Conservation (phyloP, 2,113 vertebrate species). For the Cheirogaleus medius region DNA sequence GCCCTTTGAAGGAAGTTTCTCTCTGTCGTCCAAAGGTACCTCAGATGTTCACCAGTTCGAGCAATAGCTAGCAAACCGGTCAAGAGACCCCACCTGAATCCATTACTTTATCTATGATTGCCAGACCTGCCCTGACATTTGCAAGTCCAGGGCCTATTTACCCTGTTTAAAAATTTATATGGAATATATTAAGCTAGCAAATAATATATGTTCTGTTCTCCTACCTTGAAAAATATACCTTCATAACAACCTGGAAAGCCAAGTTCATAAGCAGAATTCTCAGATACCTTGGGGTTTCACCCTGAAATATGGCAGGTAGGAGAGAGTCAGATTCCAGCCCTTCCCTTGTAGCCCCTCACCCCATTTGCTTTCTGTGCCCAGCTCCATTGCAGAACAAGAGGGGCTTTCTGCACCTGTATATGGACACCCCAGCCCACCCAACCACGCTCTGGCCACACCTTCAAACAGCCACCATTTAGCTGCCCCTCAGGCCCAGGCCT, state of each 20-base stretch:
- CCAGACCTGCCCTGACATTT: background rate
- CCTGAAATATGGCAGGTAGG: background rate
- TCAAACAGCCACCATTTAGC: background rate
- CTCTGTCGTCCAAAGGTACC: background rate
- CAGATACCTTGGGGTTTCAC: background rate
- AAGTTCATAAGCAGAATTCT: background rate
- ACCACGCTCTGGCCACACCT: background rate
- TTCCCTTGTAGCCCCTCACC: too few relatives aligned
- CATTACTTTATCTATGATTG: background rate
- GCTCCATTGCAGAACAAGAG: background rate
- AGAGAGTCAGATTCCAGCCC: background rate
- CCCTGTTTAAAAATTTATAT: conserved; percentile 45
- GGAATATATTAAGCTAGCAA: background rate
- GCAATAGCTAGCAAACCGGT: background rate
- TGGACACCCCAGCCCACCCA: too few relatives aligned
- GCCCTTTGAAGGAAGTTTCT: background rate
- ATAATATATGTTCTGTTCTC: background rate
- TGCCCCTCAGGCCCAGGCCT: background rate
- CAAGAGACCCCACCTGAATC: background rate
- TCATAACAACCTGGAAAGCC: background rate
- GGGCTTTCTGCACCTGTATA: background rate
- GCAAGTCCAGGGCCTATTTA: background rate
- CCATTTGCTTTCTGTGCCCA: background rate
- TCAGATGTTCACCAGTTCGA: background rate
- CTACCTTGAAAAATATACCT: background rate